Base-by-base conservation (phyloP, 2,888 invertebrate species). In the Orthosia gothica region DNA sequence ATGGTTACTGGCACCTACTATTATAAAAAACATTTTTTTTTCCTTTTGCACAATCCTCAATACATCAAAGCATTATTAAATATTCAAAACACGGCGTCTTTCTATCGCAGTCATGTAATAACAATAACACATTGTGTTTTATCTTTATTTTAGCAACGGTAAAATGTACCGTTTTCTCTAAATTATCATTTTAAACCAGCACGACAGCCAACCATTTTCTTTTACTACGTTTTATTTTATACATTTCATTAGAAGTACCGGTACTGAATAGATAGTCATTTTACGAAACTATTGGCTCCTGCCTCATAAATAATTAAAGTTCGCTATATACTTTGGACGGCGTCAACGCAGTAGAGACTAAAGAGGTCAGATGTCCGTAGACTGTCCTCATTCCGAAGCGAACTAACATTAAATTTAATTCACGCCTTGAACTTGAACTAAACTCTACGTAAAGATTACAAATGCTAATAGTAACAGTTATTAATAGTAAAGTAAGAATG, bases 391-490 rank as follows among this genome's bases (percentile, higher is more conserved):
- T 81, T 86, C 70, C 69, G 26, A 23, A 65, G 52, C 70, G 61
- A 70, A 70, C 64, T 49, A 65, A 77, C 79, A 84, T 76, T 78
- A 77, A 77, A 81, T 85, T 85, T 79, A 71, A 75, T 76, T 69
- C 68, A 64, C 26, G 64, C 84, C 87, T 83, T 87, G 86, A 86
- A 87, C 86, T 85, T 85, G 86, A 79, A 81, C 76, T 70, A 65
- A 76, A 75, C 70, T 68, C 65, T 26, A 69, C n/a, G 57, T 50
- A 74, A 70, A 71, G 74, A 79, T 64, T 63, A 69, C 61, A 78
- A 64, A 67, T 55, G 40, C 26, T 66, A 23, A 64, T 63, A 69
- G 61, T 67, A 70, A 65, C 58, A 16, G 62, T 61, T 61, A 68
- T 62, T 63, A 59, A 68, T 82, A 78, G 49, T 61, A 58, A 32